Base-by-base conservation (phyloP, 2,888 invertebrate genomes). In the Prostheceraeus crozeri region DNA sequence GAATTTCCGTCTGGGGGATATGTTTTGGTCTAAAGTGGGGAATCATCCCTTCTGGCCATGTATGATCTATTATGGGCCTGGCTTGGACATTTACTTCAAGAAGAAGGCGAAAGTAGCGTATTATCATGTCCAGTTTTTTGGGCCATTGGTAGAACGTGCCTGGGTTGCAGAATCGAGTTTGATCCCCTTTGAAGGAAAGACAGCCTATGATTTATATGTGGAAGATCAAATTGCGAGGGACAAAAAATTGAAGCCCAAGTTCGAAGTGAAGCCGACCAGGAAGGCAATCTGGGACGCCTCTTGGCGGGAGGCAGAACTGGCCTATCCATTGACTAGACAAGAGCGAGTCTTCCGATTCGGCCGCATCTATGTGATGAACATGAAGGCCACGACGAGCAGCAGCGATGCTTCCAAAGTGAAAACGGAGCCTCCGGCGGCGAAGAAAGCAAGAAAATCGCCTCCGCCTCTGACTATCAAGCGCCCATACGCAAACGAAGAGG, bases 21-120 rank as follows among this genome's bases (percentile, higher is more conserved):
- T 61, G 40, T 54, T 61, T 14, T 61, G 61, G 61, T 60, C 61
- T 3, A 61, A 61, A 28, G 61, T 61, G 14, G 62, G 62, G n/a
- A 23, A 19, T 23, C 61, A 61, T 33, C 61, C 61, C n/a, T 61
- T 53, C 53, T 61, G 61, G 61, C 61, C 61, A 2, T 61, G 61
- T 36, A 61, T 61, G 61, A 36, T 61, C 1, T 61, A 30, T 27
- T 61, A 48, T 23, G 36, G 59, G 8, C 61, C 61, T 1, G 53
- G 53, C 14, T 28, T 23, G 21, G 3, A 46, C 3, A 46, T 3
- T 46, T 46, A 25, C 14, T 46, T 27, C 28, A 16, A 23, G 14
- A 16, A 46, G n/a, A 40, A 40, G n/a, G 3, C 21, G 6, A 36
- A 36, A 16, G 19, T 16, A 36, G 28, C 23, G 14, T 3, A 3